These are phyloP conservation scores for Anastrepha ludens DNA, from an alignment of 1,140 invertebrate species.

Conservation along the genomic window DNA sequence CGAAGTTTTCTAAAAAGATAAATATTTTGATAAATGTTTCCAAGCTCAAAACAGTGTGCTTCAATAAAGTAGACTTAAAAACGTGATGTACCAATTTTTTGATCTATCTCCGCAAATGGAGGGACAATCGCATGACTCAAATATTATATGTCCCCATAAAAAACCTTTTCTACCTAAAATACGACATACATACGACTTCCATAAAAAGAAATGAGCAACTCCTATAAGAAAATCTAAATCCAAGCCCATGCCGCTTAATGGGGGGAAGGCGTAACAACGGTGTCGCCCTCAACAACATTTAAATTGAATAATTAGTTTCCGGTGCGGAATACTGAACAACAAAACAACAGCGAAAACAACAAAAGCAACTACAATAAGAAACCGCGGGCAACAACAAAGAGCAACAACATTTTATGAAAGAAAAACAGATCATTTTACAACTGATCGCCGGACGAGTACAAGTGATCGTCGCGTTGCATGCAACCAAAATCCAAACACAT, in stretches of 20 bases:
- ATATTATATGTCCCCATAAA: background rate
- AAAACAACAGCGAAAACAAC: constrained; percentile 35
- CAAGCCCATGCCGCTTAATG: background rate
- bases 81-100: background rate
- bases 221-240: constrained; percentile 12
- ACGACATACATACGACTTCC: background rate
- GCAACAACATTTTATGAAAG: constrained; percentile 44
- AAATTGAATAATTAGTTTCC: constrained; percentile 60
- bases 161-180: too few species aligned
- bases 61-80: too few species aligned
- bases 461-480: constrained; percentile 36
- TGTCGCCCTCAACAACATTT: constrained; percentile 57
- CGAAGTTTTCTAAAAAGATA: background rate
- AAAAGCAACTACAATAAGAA: background rate
- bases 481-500: constrained; percentile 49
- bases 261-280: constrained; percentile 54
- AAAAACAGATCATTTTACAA: constrained; percentile 57
- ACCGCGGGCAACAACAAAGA: background rate
- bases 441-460: constrained; percentile 14
- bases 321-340: constrained; percentile 54
- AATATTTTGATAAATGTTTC: background rate
- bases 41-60: background rate
- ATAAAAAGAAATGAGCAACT: constrained; percentile 45
- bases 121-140: too few species aligned
- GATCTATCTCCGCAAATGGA: background rate